Percentiles rank a stretch among this genome's conserved stretches.
Conservation (phyloP, 2,888 invertebrate species). For the Neoitamus cyanurus region DNA sequence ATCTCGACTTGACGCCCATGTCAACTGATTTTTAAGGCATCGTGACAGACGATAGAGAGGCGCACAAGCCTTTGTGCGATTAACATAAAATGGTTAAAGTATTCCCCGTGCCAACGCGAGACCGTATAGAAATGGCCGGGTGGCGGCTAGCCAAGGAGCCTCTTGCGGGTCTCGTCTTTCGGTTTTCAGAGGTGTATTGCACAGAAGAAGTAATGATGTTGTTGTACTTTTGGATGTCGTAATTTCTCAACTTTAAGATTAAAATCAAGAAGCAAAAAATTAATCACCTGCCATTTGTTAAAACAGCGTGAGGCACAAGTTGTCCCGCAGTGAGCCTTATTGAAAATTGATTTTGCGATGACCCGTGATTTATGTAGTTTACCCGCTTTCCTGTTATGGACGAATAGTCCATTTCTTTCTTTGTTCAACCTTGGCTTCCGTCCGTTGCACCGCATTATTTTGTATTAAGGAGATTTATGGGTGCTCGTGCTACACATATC, state of each 20-base stretch:
- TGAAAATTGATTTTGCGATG: conserved; percentile 58
- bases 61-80: background rate
- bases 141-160: background rate
- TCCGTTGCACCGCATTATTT: conserved; percentile 16
- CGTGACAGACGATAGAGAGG: background rate
- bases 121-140: background rate
- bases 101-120: background rate
- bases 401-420: conserved; percentile 30
- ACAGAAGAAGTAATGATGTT: conserved; percentile 35
- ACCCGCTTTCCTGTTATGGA: conserved; percentile 24
- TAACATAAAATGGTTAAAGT: background rate
- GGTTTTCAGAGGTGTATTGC: background rate
- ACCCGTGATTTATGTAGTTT: conserved; percentile 53
- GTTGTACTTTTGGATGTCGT: conserved; percentile 38
- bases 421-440: conserved; percentile 34
- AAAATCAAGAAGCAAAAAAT: conserved; percentile 57
- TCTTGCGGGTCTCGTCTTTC: background rate
- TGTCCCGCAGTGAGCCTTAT: conserved; percentile 56
- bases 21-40: background rate
- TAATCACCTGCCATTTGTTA: conserved; percentile 57
- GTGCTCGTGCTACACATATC: background rate
- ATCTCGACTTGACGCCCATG: background rate
- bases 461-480: conserved; percentile 17
- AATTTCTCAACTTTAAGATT: conserved; percentile 52
- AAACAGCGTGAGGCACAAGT: conserved; percentile 56